Conservation (phyloP, 2,888 invertebrate species). For the Eristalis tenax region DNA sequence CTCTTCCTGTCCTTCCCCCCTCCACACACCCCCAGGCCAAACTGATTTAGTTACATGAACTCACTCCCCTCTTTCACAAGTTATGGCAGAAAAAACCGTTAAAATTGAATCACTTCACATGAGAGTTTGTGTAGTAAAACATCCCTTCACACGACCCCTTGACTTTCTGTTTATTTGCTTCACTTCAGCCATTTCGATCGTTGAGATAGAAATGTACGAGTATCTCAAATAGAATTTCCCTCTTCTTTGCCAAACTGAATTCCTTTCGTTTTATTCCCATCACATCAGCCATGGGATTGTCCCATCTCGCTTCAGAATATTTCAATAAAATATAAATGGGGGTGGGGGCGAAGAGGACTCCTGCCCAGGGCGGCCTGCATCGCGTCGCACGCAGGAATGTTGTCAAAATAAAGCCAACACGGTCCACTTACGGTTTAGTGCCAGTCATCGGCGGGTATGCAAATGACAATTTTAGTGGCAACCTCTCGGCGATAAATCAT, state of each 20-base stretch:
- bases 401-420: constrained; percentile 4
- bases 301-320: constrained; percentile 48
- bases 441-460: constrained; percentile 23
- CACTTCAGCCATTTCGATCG: constrained; percentile 26
- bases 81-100: background rate
- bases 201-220: constrained; percentile 22
- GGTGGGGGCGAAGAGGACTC: constrained; percentile 4
- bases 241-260: constrained; percentile 5
- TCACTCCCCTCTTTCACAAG: background rate
- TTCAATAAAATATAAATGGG: constrained; percentile 33
- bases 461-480: constrained; percentile 51
- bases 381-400: background rate
- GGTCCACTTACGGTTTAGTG: constrained; percentile 19
- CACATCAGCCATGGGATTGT: constrained; percentile 53
- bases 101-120: background rate
- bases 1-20: background rate
- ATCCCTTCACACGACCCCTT: background rate
- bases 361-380: too few relatives aligned
- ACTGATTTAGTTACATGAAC: background rate
- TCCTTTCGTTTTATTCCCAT: constrained; percentile 37
- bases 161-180: constrained; percentile 29
- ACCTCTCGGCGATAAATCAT: constrained; percentile 34
- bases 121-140: background rate
- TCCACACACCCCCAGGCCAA: background rate
- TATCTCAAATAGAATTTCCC: constrained; percentile 16